Percentiles rank a stretch among this genome's conserved stretches.
phyloP scores from a whole-genome alignment of 2,797 vertebrate species.

The Eulemur mongoz region DNA sequence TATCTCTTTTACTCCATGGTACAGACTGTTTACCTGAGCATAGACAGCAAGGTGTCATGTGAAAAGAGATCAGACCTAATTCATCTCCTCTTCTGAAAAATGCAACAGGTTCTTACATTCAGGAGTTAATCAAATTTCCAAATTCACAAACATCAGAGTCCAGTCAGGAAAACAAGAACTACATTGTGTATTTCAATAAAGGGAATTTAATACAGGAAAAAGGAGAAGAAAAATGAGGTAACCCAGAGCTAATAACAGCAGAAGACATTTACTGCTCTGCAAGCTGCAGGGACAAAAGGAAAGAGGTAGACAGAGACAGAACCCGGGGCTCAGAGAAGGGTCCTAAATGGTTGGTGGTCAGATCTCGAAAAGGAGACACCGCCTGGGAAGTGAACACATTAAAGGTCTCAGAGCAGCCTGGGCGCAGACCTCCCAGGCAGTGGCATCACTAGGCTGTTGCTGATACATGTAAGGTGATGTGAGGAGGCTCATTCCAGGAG shows the following conservation, averaged over 20 bases:
- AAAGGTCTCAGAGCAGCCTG: not conserved
- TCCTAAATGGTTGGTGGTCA: not conserved
- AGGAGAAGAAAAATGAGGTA: not conserved
- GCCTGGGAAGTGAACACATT: not conserved
- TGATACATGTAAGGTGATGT: not conserved
- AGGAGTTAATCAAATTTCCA: not conserved
- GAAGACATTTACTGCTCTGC: not conserved
- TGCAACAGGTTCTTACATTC: not conserved
- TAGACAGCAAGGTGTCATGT: not conserved
- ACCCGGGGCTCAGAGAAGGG: not conserved
- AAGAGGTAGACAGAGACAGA: not conserved
- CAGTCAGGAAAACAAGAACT: not conserved
- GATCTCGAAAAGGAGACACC: not conserved
- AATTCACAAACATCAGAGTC: not conserved
- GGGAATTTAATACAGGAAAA: not conserved
- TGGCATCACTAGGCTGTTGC: not conserved
- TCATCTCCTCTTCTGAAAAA: not conserved
- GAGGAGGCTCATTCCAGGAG: not conserved
- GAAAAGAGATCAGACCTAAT: not conserved
- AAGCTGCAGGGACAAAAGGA: not conserved
- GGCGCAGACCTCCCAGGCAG: not conserved
- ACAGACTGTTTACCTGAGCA: not conserved
- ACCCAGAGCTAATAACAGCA: not conserved
- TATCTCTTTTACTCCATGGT: not conserved
- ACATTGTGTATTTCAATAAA: not conserved